Evolutionary conservation across 1,140 invertebrate genomes (phyloP).

Genomic region (Himalopsyche phryganea): DNA sequence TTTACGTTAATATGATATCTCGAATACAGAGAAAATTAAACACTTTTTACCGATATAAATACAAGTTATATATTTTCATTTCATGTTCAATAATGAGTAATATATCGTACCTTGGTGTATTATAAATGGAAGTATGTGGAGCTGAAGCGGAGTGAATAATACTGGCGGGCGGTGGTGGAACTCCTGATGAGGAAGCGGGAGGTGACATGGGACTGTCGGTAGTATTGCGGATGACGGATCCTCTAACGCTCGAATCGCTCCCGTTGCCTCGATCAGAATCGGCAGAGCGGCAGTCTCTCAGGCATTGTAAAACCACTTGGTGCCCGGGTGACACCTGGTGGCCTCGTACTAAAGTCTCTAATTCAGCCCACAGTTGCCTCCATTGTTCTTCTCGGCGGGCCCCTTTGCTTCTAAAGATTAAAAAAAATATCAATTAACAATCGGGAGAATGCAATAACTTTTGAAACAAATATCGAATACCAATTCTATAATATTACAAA

Average conservation of each 20-base stretch:
- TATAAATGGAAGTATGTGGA: slow-evolving; percentile 27
- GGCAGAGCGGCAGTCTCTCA: slow-evolving; percentile 72
- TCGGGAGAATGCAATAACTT: background rate
- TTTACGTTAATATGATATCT: too few species aligned
- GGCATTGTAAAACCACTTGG: slow-evolving; percentile 74
- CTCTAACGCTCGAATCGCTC: slow-evolving; percentile 48
- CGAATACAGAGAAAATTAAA: too few species aligned
- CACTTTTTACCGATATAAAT: too few species aligned
- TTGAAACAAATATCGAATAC: background rate
- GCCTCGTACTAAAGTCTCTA: slow-evolving; percentile 78
- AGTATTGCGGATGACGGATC: slow-evolving; percentile 70
- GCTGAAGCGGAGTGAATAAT: slow-evolving; percentile 9
- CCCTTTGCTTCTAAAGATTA: slow-evolving; percentile 52
- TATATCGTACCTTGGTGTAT: slow-evolving; percentile 33
- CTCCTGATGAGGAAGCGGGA: slow-evolving; percentile 42
- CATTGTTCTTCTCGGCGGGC: slow-evolving; percentile 84
- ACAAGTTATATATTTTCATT: too few species aligned
- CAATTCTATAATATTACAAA: too few species aligned
- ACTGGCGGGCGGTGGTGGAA: slow-evolving; percentile 22
- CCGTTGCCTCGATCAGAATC: background rate
- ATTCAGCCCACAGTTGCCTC: slow-evolving; percentile 81
- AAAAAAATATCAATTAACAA: too few species aligned
- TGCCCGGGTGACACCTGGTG: slow-evolving; percentile 70
- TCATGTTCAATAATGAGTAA: too few species aligned
- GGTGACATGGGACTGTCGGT: slow-evolving; percentile 81